phyloP scores from a whole-genome alignment of 2,113 vertebrate species.

The Limnothrissa miodon region DNA sequence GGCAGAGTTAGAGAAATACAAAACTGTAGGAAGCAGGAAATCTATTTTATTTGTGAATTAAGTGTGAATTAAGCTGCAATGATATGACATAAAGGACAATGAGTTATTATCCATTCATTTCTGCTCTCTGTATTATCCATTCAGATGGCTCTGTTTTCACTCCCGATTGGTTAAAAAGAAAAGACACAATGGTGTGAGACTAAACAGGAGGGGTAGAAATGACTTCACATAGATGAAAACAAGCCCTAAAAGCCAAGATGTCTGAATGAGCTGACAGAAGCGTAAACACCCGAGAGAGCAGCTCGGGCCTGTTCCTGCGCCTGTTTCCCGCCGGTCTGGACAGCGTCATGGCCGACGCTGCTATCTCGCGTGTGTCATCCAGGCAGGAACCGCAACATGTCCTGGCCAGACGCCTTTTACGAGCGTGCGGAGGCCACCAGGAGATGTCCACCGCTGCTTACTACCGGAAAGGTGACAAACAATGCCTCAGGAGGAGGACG shows the following conservation, averaged over 20 bases:
- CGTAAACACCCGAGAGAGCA: background rate
- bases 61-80: too few relatives aligned
- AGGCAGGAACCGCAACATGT: constrained; percentile 31
- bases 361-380: constrained; percentile 41
- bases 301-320: constrained; percentile 44
- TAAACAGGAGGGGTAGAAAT: background rate
- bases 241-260: background rate
- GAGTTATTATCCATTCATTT: too few relatives aligned
- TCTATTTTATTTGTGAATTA: too few relatives aligned
- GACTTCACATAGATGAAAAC: background rate
- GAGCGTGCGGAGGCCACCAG: background rate
- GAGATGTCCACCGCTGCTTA: background rate
- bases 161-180: background rate
- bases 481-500: background rate
- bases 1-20: too few relatives aligned
- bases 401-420: background rate
- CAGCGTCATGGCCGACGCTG: constrained; percentile 53
- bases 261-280: background rate
- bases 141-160: too few relatives aligned
- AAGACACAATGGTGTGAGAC: background rate
- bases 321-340: constrained; percentile 53
- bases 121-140: too few relatives aligned
- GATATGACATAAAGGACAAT: background rate
- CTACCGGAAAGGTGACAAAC: background rate
- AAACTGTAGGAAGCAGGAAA: too few relatives aligned